Evolutionary conservation across 53 echinoderm and acorn worm species (phyloP).

Genomic region (Luidia sarsii): DNA sequence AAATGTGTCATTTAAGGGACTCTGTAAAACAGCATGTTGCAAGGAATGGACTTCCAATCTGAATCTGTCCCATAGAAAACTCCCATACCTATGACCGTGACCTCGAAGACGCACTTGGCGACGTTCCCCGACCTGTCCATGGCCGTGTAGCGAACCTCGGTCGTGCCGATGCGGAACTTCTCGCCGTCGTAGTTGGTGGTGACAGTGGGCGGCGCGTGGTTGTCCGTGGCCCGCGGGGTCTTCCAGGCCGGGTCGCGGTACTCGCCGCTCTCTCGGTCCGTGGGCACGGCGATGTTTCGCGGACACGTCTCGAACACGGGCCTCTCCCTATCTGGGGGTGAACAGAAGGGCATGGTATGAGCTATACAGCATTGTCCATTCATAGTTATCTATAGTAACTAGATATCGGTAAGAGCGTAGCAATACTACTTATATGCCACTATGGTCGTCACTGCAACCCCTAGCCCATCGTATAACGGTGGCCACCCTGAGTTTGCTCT

Average conservation of each 20-base stretch:
- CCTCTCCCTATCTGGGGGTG: constrained; percentile 38
- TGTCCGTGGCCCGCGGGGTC: constrained; percentile 58
- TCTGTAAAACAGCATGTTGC: too few species aligned
- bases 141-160: constrained; percentile 56
- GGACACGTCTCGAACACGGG: constrained; percentile 61
- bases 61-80: too few species aligned
- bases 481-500: too few species aligned
- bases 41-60: too few species aligned
- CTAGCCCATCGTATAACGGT: too few species aligned
- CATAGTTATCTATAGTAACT: too few species aligned
- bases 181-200: constrained; percentile 17
- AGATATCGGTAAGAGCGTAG: too few species aligned
- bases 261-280: constrained; percentile 7
- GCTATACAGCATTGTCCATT: too few species aligned
- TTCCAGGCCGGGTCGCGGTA: constrained; percentile 44
- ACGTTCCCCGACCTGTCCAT: constrained; percentile 33
- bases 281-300: constrained; percentile 11
- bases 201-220: constrained; percentile 35
- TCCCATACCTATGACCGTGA: constrained; percentile 55
- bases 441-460: too few species aligned
- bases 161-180: constrained; percentile 37
- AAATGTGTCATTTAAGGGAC: too few species aligned
- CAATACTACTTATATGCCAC: too few species aligned
- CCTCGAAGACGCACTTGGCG: constrained; percentile 53
- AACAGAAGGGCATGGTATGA: too few species aligned